A percentile compares a stretch with the other conserved stretches of the same genome.
phyloP scores from a whole-genome alignment of 2,888 invertebrate species.

The Chloroclysta siterata region DNA sequence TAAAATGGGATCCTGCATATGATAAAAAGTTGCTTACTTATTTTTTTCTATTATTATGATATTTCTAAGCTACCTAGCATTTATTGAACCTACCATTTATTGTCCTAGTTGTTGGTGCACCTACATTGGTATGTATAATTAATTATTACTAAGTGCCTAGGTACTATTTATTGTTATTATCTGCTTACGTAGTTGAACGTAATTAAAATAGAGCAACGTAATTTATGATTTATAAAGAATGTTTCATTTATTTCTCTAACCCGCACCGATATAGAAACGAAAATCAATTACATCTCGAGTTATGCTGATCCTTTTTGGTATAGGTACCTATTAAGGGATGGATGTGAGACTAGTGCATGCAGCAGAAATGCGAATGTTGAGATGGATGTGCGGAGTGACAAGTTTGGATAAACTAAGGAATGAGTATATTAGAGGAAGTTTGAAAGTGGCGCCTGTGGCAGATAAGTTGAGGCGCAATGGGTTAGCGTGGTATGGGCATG shows the following conservation, averaged over 20 bases:
- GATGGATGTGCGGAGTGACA: no score
- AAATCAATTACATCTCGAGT: no score
- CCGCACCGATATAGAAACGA: no score
- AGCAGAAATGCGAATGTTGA: no score
- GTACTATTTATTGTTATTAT: constrained; percentile 18
- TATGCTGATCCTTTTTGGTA: no score
- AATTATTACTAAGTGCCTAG: constrained; percentile 29
- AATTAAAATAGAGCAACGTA: neutral
- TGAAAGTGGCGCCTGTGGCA: no score
- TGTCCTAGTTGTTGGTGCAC: constrained; percentile 14
- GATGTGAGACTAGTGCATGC: no score
- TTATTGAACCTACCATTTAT: constrained; percentile 7
- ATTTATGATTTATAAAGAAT: neutral
- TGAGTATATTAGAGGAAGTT: no score
- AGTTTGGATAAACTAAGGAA: no score
- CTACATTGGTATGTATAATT: constrained; percentile 25
- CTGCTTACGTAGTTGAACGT: constrained; percentile 8
- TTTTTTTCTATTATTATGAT: neutral
- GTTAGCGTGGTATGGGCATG: no score
- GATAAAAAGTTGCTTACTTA: neutral
- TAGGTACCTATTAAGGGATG: no score
- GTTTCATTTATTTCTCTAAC: neutral
- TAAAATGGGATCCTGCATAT: constrained; percentile 5
- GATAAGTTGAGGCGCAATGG: no score
- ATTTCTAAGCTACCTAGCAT: constrained; percentile 3